Conservation (phyloP, 2,888 invertebrate genomes). For the Pristionchus entomophagus region DNA sequence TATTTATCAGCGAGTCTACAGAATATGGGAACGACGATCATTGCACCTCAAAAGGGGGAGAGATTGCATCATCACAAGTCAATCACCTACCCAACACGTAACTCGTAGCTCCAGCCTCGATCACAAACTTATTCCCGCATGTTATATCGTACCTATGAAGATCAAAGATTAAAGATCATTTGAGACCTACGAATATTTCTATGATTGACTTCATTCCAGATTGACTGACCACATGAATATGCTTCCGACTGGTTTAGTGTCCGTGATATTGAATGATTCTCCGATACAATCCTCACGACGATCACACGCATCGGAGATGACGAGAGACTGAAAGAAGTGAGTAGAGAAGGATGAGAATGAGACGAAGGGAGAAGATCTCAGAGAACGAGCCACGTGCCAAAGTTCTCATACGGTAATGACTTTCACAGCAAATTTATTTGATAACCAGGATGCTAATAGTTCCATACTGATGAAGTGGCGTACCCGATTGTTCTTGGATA, state of each 20-base stretch:
- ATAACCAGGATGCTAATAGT: too few species aligned
- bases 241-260: background rate
- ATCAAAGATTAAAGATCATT: background rate
- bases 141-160: background rate
- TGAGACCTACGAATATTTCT: background rate
- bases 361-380: too few species aligned
- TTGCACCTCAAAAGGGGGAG: slow-evolving; percentile 15
- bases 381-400: too few species aligned
- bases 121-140: background rate
- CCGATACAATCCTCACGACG: background rate
- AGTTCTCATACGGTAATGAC: too few species aligned
- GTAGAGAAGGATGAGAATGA: too few species aligned
- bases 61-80: too few species aligned
- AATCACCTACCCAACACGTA: background rate
- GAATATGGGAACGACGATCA: slow-evolving; percentile 32
- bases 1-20: slow-evolving; percentile 38
- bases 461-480: too few species aligned
- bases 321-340: too few species aligned
- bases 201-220: background rate
- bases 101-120: slow-evolving; percentile 29
- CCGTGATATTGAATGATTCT: background rate
- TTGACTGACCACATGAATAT: background rate
- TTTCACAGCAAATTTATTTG: too few species aligned
- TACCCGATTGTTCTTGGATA: background rate
- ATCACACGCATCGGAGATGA: background rate